A percentile compares a stretch with the other conserved stretches of the same genome.
Conservation (phyloP, 2,113 vertebrate species). For the Platysternon megacephalum region DNA sequence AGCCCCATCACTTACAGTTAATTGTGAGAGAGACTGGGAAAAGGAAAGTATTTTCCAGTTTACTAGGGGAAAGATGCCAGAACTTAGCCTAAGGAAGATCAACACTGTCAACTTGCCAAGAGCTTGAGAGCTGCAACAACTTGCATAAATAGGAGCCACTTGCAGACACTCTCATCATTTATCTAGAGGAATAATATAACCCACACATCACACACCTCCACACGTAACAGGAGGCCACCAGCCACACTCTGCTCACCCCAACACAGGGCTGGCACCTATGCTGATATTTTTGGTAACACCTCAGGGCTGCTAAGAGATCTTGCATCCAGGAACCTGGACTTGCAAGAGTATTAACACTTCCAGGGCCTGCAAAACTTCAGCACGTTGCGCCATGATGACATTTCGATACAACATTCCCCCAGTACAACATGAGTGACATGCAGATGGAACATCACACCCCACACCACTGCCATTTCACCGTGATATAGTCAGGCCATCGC, state of each 20-base stretch:
- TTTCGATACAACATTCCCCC: neutral
- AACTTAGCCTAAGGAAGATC: neutral
- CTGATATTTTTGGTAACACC: neutral
- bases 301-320: neutral
- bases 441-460: neutral
- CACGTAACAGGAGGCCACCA: neutral
- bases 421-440: neutral
- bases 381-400: neutral
- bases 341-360: neutral
- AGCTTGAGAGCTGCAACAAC: neutral
- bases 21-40: neutral
- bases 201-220: neutral
- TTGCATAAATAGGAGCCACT: neutral
- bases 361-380: neutral
- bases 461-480: neutral
- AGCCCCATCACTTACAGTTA: rapidly evolving
- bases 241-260: neutral
- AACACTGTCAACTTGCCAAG: neutral
- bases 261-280: neutral
- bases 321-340: neutral
- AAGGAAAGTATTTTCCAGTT: neutral
- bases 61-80: neutral
- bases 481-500: neutral
- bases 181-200: too few species aligned
- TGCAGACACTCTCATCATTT: neutral